These are phyloP conservation scores for Eubucco bourcierii DNA, from an alignment of 2,113 vertebrate genomes.

Conservation along the genomic window DNA sequence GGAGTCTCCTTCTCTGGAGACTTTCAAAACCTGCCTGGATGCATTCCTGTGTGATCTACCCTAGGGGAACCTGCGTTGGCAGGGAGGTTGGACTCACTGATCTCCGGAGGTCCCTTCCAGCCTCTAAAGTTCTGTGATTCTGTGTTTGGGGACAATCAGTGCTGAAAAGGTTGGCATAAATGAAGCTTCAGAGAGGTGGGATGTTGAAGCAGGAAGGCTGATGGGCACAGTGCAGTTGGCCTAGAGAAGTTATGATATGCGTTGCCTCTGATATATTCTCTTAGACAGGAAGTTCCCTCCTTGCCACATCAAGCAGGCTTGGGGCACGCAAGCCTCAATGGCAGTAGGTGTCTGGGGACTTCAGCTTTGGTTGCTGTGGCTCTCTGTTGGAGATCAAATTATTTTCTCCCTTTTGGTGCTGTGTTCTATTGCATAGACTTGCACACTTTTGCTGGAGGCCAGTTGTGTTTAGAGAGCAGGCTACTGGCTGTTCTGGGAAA, in stretches of 20 bases:
- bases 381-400: not conserved
- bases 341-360: not conserved
- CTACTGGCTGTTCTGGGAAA: not conserved
- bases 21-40: too few relatives aligned
- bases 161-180: not conserved
- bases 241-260: not conserved
- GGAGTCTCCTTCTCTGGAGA: too few relatives aligned
- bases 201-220: not conserved
- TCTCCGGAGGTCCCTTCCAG: too few relatives aligned
- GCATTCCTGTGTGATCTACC: too few relatives aligned
- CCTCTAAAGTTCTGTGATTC: too few relatives aligned
- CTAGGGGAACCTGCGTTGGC: too few relatives aligned
- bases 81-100: too few relatives aligned
- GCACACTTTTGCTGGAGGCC: not conserved
- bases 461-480: not conserved
- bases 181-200: not conserved
- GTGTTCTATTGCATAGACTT: accelerated
- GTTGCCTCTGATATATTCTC: not conserved
- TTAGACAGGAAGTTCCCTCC: not conserved
- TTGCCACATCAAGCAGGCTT: not conserved
- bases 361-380: not conserved
- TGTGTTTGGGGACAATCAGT: not conserved
- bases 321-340: accelerated
- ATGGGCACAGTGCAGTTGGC: not conserved
- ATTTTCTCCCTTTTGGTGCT: not conserved